These are phyloP conservation scores for Prietella phreatophila DNA, from an alignment of 2,113 vertebrate species.

Conservation along the genomic window DNA sequence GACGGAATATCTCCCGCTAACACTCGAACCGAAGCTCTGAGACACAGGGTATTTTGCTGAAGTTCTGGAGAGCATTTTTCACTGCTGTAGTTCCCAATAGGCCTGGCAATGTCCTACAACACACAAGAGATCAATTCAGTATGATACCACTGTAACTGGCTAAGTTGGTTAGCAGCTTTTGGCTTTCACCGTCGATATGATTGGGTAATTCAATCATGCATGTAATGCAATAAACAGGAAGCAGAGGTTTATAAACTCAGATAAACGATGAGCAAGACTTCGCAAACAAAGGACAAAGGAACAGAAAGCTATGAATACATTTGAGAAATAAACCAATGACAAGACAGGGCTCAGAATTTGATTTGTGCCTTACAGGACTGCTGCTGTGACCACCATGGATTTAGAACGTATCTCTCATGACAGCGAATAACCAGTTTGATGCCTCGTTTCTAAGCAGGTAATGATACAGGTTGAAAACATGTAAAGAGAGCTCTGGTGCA, in stretches of 20 bases:
- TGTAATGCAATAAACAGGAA: not conserved
- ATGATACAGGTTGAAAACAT: not conserved
- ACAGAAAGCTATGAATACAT: not conserved
- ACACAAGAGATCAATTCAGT: not conserved
- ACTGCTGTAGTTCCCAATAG: not conserved
- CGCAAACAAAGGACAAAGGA: not conserved
- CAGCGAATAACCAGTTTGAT: not conserved
- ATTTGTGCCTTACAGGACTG: not conserved
- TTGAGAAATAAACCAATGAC: not conserved
- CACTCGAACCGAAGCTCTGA: not conserved
- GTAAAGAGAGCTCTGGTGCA: not conserved
- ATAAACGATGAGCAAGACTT: not conserved
- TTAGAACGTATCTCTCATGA: not conserved
- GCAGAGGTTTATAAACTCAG: not conserved
- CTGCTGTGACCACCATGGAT: not conserved
- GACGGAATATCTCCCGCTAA: not conserved
- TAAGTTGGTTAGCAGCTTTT: not conserved
- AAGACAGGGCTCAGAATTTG: too few relatives aligned
- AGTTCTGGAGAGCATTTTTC: not conserved
- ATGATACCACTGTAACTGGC: not conserved
- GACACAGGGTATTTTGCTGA: not conserved
- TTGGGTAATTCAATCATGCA: not conserved
- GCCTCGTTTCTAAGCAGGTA: not conserved
- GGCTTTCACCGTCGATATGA: not conserved
- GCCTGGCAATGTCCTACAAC: slow-evolving; percentile 7